A percentile compares a stretch with the other conserved stretches of the same genome.
phyloP scores from a whole-genome alignment of 2,888 invertebrate genomes.

The Aricia artaxerxes region DNA sequence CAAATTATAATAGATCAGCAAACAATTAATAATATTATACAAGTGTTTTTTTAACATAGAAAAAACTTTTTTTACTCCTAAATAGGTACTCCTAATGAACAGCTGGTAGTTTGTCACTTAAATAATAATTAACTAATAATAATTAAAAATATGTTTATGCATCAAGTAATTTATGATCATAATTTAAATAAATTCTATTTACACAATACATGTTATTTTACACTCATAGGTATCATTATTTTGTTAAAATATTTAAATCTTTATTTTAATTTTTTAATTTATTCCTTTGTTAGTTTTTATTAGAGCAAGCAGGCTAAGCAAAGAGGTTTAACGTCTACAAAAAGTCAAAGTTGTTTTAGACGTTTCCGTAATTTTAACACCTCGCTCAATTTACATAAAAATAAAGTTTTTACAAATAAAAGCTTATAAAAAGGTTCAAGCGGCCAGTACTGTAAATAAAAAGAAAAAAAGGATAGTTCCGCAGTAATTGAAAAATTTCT shows the following conservation, averaged over 20 bases:
- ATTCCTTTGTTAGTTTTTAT: constrained; percentile 19
- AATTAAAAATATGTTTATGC: too few relatives aligned
- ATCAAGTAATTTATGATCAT: too few relatives aligned
- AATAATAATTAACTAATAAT: too few relatives aligned
- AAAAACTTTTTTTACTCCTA: too few relatives aligned
- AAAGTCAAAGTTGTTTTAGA: neutral
- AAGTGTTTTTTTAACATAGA: too few relatives aligned
- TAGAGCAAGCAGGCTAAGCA: neutral
- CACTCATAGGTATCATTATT: neutral
- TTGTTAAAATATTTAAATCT: constrained; percentile 13
- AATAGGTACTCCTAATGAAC: too few relatives aligned
- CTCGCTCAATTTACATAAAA: constrained; percentile 19
- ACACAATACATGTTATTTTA: too few relatives aligned
- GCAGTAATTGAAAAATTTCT: neutral
- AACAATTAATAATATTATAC: too few relatives aligned
- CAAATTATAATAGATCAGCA: too few relatives aligned
- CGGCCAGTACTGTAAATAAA: neutral
- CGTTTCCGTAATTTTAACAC: constrained; percentile 20
- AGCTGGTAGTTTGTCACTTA: too few relatives aligned
- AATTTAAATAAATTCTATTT: too few relatives aligned
- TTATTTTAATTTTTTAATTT: neutral
- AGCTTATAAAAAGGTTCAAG: neutral
- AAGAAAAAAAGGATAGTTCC: neutral
- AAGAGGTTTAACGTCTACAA: neutral
- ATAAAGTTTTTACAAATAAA: constrained; percentile 3